A percentile compares a stretch with the other conserved stretches of the same genome.
Evolutionary conservation across 2,113 vertebrate genomes (phyloP).

Genomic region (Sphyrna mokarran): DNA sequence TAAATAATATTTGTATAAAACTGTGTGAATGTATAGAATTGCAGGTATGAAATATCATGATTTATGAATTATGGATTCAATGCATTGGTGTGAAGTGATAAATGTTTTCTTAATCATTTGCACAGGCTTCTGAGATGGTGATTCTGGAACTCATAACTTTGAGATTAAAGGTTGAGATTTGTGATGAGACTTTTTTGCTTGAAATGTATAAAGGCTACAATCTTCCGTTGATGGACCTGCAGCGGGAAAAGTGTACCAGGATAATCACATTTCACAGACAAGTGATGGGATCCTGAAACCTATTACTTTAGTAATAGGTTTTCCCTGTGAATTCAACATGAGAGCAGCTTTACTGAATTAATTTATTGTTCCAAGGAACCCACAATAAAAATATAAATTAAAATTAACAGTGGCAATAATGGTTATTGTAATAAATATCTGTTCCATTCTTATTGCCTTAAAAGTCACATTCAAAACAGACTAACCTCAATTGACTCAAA

Average conservation of each 20-base stretch:
- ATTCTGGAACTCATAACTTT: background rate
- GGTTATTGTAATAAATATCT: background rate
- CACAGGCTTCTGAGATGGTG: background rate
- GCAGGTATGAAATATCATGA: background rate
- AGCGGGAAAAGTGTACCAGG: background rate
- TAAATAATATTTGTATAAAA: background rate
- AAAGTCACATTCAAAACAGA: background rate
- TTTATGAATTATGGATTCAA: background rate
- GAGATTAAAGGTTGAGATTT: background rate
- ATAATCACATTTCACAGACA: background rate
- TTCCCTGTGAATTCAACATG: constrained; percentile 6
- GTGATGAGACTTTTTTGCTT: background rate
- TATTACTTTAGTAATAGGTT: constrained; percentile 8
- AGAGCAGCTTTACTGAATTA: constrained; percentile 5
- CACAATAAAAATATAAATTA: background rate
- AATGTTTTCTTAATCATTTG: background rate
- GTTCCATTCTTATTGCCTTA: background rate
- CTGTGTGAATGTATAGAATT: background rate
- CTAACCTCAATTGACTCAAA: background rate
- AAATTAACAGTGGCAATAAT: background rate
- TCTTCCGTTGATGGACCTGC: background rate
- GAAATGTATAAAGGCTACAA: background rate
- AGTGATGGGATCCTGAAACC: background rate
- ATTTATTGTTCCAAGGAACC: background rate
- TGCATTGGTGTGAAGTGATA: background rate